Evolutionary conservation across 2,113 vertebrate genomes (phyloP), one percentile per base, ranked within the genome.

Genomic region (Vidua macroura): DNA sequence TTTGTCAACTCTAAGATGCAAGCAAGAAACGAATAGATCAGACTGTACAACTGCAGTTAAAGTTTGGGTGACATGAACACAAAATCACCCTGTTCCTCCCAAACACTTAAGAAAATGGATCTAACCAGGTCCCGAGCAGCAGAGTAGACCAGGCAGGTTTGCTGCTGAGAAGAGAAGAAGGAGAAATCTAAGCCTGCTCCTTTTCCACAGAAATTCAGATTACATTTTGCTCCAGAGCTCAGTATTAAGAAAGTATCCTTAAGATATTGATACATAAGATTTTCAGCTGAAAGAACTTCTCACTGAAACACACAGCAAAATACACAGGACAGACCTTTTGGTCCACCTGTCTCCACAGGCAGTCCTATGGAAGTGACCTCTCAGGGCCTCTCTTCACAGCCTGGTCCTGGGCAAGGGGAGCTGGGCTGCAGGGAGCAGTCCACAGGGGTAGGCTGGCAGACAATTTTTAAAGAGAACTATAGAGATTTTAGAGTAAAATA

Each of bases 251-350:
- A 83, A 62, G 11, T 9, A 74, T 35, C 46, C 31, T 43, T 76
- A 48, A 48, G 17, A 51, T 60, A 37, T 0, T 0, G 0, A 22
- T 15, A 15, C 0, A 1, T 6, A 21, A 41, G 41, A 49, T 62
- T 77, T 73, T 78, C 69, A 64, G 68, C 60, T 63, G 28, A 30
- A 25, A 74, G 56, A 62, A 46, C 28, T 48, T 44, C 28, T 70
- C 24, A 20, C 17, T 8, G 44, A 44, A 60, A 62, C 5, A 39
- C 5, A 5, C 2, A 30, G 51, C 8, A 17, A 59, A 64, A 56
- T 4, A 52, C 7, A 5, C 2, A 27, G 69, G 35, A 9, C 0
- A 7, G 17, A 19, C n/a, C 86, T 60, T 31, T 48, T 11, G 33
- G 44, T 14, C 60, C 13, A 2, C 5, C 37, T 39, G 59, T 24